Evolutionary conservation across 2,797 vertebrate species (phyloP), one percentile per base, ranked within the genome.

Genomic region (Chelon labrosus): DNA sequence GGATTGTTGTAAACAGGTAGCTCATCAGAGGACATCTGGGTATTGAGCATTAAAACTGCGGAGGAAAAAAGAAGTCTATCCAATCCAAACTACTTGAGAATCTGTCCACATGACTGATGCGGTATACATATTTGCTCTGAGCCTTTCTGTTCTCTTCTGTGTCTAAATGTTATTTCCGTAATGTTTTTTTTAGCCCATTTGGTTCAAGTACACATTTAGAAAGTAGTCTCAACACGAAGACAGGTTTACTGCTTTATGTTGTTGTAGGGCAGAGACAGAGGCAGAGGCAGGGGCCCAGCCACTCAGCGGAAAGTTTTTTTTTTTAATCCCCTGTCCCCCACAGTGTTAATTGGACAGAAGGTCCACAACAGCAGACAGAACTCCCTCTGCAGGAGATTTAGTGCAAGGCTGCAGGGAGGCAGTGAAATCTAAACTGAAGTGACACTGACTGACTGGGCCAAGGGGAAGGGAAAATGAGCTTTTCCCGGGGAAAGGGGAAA

Each of bases 341-440:
- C 70, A 65, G 83, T 82, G 85, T 89, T 92, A 92, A 94, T 91
- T 89, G 90, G 87, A 91, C 86, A 75, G 86, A 83, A 75, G 88
- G 81, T 80, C 76, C 71, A 75, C 77, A 76, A 65, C 70, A 59
- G 67, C 78, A 58, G 52, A 79, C 75, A 65, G 74, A 86, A 83
- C 77, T 79, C 72, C 85, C 85, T 84, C 86, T 3, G 41, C 70
- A 35, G 86, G 89, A 85, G 79, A 65, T 79, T 73, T 58, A 80
- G 82, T 79, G 81, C 77, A 38, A 17, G 72, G 79, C 90, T 85
- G 81, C 77, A 81, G 78, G 81, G 79, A 85, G 83, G 80, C 74
- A 19, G 83, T 91, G 82, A 89, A 93, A 91, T 83, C 78, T 93
- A 94, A 95, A 90, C 90, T 83, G 79, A 94, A 94, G 91, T 92